Evolutionary conservation across 2,888 invertebrate species (phyloP), one percentile per base, ranked within the genome.

Genomic region (Tineola bisselliella): DNA sequence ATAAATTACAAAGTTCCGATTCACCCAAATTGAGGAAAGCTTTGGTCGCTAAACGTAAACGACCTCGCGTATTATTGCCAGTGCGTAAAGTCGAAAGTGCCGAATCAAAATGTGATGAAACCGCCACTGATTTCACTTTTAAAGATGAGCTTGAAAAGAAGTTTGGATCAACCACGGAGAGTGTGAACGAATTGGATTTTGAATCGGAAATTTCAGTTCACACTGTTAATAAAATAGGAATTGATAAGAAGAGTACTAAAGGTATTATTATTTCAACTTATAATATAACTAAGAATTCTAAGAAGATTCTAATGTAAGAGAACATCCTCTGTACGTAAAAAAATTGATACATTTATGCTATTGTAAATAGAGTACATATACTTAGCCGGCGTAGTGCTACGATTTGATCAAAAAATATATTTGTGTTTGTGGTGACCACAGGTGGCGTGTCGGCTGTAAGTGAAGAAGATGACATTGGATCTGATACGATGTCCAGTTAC

Each of bases 121-220:
- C 54, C 11, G 64, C 63, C 38, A 25, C n/a, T 1, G 58, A 58
- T 5, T 33, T 31, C 11, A 11, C 3, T n/a, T 58, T 58, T 19
- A 31, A 15, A 33, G 58, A 58, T 4, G 58, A 58, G 33, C 33
- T 58, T 33, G 58, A 58, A 15, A 58, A 12, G 33, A 58, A 58
- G 13, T 58, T 33, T 33, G 33, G 33, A 6, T 8, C 33, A 6
- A 8, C n/a, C 8, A 10, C 3, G 1, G 58, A 17, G 5, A 31
- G 1, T 11, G 10, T 17, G 4, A 58, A 33, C 13, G 58, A 31
- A 33, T 15, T 33, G 5, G 87, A 87, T 64, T 84, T 84, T 8
- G 86, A 87, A 63, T 69, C 75, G 0, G 80, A 78, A 0, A 84
- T 86, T 61, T 81, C 83, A 0, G 78, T 83, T 0, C 84, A 86